These are phyloP conservation scores for Adoxophyes honmai DNA, from an alignment of 1,140 invertebrate genomes.

Conservation along the genomic window DNA sequence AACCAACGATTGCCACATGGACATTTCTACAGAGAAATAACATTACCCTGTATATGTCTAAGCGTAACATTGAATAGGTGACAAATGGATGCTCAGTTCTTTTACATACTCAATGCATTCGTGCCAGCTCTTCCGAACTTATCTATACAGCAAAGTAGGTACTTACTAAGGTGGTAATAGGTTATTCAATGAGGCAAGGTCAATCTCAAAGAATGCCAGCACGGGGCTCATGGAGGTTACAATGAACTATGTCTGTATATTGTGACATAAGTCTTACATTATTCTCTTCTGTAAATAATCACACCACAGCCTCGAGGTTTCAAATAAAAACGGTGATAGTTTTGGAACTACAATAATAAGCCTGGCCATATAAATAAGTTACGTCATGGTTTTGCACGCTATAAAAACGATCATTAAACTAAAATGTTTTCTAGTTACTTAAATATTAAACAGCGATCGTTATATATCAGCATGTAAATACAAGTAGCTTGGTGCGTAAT, in stretches of 20 bases:
- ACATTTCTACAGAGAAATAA: too few relatives aligned
- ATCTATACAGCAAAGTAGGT: too few relatives aligned
- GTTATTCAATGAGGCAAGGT: neutral
- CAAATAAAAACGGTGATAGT: neutral
- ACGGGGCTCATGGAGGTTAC: neutral
- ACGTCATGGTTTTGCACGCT: neutral
- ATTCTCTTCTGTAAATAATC: neutral
- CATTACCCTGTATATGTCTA: too few relatives aligned
- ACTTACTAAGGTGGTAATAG: neutral
- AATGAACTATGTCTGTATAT: neutral
- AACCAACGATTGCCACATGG: too few relatives aligned
- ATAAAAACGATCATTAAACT: neutral
- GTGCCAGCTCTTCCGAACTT: too few relatives aligned
- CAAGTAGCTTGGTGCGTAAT: neutral
- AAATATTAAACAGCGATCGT: neutral
- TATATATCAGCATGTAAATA: neutral
- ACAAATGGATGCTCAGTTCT: too few relatives aligned
- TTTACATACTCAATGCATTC: too few relatives aligned
- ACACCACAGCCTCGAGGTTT: neutral
- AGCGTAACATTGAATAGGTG: too few relatives aligned
- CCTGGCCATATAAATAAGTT: neutral
- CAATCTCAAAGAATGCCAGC: constrained; percentile 1
- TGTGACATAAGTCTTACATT: neutral
- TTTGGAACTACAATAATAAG: neutral
- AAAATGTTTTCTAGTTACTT: neutral